Evolutionary conservation across 2,113 vertebrate genomes (phyloP).

Genomic region (Dunckerocampus dactyliophorus): DNA sequence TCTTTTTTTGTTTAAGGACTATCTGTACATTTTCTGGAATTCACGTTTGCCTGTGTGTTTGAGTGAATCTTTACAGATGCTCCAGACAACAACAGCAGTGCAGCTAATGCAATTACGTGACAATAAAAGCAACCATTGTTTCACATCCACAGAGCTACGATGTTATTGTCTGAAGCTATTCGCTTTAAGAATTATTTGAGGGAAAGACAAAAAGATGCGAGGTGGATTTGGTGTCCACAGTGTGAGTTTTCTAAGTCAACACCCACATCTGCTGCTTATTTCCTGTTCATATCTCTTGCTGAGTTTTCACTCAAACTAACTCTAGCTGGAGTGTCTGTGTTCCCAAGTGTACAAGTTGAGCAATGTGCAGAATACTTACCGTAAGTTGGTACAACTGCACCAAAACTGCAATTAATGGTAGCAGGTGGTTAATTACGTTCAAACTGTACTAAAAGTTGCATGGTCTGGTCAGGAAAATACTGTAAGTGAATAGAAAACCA

Average conservation of each 20-base stretch:
- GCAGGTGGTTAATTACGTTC: conserved; percentile 40
- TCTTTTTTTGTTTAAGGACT: too few species aligned
- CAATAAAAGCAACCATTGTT: conserved; percentile 14
- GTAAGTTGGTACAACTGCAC: conserved; percentile 38
- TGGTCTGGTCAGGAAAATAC: not conserved
- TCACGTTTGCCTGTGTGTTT: too few species aligned
- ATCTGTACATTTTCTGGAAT: too few species aligned
- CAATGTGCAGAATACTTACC: conserved; percentile 16
- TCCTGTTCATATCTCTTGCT: conserved; percentile 50
- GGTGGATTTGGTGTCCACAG: conserved; percentile 25
- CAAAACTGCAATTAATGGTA: conserved; percentile 24
- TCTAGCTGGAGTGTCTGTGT: conserved; percentile 29
- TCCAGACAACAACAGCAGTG: too few species aligned
- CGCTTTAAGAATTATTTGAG: conserved; percentile 21
- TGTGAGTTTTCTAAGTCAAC: conserved; percentile 23
- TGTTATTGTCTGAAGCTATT: conserved; percentile 24
- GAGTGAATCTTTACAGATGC: too few species aligned
- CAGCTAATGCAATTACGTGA: not conserved
- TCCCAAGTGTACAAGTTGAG: conserved; percentile 7
- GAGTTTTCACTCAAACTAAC: conserved; percentile 38
- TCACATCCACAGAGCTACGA: not conserved
- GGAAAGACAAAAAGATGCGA: conserved; percentile 19
- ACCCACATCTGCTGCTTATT: conserved; percentile 67
- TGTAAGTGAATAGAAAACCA: conserved; percentile 27
- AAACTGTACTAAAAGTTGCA: too few species aligned